Evolutionary conservation across 2,888 invertebrate genomes (phyloP).

Genomic region (Parelbella ahira): DNA sequence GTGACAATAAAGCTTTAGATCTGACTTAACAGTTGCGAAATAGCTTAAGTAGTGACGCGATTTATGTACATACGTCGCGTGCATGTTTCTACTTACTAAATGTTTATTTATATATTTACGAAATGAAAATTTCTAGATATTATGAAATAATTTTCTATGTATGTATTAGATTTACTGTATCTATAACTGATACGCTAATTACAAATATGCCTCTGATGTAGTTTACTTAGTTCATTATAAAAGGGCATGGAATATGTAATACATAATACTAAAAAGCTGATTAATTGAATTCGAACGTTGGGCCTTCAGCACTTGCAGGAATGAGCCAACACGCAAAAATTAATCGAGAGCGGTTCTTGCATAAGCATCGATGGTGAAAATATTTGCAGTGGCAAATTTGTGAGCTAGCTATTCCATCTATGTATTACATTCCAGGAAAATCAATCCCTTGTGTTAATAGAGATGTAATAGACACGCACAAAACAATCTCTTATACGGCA

Average conservation of each 20-base stretch:
- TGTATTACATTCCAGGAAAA: conserved; percentile 25
- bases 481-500: conserved; percentile 37
- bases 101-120: conserved; percentile 9
- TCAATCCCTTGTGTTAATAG: conserved; percentile 44
- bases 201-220: conserved; percentile 10
- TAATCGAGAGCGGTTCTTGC: too few species aligned
- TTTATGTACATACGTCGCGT: conserved; percentile 1
- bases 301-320: too few species aligned
- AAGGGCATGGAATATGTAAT: conserved; percentile 21
- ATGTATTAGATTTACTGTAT: conserved; percentile 5
- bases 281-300: too few species aligned
- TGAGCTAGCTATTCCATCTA: too few species aligned
- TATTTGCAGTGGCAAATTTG: too few species aligned
- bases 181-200: background rate
- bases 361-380: too few species aligned
- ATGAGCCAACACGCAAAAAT: too few species aligned
- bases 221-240: conserved; percentile 7
- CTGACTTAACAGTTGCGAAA: conserved; percentile 5
- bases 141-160: conserved; percentile 22
- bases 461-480: conserved; percentile 67
- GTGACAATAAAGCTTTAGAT: conserved; percentile 19
- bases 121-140: conserved; percentile 2
- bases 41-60: conserved; percentile 6
- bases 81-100: too few species aligned
- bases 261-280: too few species aligned